Percentiles rank a stretch among this genome's conserved stretches.
phyloP scores from a whole-genome alignment of 2,113 vertebrate genomes.

The Saguinus midas region DNA sequence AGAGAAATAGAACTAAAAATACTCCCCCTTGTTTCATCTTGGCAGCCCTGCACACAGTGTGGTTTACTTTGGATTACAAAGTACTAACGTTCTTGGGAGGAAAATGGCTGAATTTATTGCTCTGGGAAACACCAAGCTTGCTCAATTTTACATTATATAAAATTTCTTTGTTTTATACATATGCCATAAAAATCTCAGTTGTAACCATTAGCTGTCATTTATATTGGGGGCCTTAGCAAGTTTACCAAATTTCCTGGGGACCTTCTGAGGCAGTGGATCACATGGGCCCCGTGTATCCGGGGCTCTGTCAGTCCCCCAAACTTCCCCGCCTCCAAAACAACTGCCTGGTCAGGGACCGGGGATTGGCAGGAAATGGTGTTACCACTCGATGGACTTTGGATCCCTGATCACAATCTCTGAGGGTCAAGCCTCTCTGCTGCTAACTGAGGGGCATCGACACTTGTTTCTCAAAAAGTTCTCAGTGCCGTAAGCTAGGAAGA shows the following conservation, averaged over 20 bases:
- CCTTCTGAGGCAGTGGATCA: background rate
- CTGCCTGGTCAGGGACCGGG: fast-evolving
- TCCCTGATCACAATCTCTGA: background rate
- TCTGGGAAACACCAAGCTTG: background rate
- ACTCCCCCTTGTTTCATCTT: slow-evolving; percentile 32
- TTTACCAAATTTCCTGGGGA: background rate
- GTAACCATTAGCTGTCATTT: background rate
- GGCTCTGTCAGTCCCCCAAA: too few relatives aligned
- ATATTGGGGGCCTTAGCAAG: fast-evolving
- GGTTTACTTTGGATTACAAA: background rate
- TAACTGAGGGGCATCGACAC: background rate
- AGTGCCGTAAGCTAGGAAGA: background rate
- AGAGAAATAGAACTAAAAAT: slow-evolving; percentile 49
- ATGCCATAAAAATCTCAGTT: background rate
- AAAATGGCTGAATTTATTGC: slow-evolving; percentile 20
- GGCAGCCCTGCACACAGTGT: background rate
- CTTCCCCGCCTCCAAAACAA: too few relatives aligned
- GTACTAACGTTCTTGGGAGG: background rate
- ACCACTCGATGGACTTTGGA: background rate
- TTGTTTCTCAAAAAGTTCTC: background rate
- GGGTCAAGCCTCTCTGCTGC: background rate
- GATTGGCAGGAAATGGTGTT: fast-evolving
- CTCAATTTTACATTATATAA: background rate
- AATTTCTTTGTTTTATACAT: slow-evolving; percentile 15
- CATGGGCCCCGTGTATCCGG: background rate